Evolutionary conservation across 2,888 invertebrate species (phyloP).

Genomic region (Hedya salicella): DNA sequence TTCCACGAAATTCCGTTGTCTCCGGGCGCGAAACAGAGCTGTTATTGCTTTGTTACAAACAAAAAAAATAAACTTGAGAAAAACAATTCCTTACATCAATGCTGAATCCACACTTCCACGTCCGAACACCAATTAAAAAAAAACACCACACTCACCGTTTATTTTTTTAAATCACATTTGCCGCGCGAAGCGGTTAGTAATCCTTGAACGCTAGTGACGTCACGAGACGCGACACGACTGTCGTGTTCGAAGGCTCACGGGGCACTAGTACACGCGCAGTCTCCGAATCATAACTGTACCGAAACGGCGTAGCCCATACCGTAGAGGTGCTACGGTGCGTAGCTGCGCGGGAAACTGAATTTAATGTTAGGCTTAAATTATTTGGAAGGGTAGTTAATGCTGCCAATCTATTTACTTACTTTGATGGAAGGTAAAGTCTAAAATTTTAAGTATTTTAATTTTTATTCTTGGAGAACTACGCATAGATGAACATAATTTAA

Average conservation of each 20-base stretch:
- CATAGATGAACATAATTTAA: too few species aligned
- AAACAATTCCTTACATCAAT: slow-evolving; percentile 31
- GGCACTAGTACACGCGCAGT: slow-evolving; percentile 78
- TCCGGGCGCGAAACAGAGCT: slow-evolving; percentile 21
- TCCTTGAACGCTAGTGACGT: slow-evolving; percentile 40
- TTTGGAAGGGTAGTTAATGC: slow-evolving; percentile 35
- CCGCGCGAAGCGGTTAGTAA: slow-evolving; percentile 51
- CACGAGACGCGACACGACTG: slow-evolving; percentile 55
- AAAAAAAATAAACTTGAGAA: slow-evolving; percentile 21
- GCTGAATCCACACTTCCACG: slow-evolving; percentile 7
- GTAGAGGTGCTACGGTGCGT: slow-evolving; percentile 43
- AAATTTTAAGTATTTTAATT: too few species aligned
- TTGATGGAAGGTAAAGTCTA: neutral
- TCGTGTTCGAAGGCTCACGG: slow-evolving; percentile 57
- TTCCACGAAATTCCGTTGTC: slow-evolving; percentile 19
- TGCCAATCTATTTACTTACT: slow-evolving; percentile 25
- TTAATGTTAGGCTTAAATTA: slow-evolving; percentile 42
- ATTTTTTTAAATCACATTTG: slow-evolving; percentile 67
- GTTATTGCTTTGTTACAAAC: slow-evolving; percentile 22
- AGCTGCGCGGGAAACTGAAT: slow-evolving; percentile 39
- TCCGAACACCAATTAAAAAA: slow-evolving; percentile 29
- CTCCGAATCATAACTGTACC: slow-evolving; percentile 68
- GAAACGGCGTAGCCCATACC: slow-evolving; percentile 53
- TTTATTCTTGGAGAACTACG: too few species aligned
- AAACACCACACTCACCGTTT: slow-evolving; percentile 66